phyloP scores from a whole-genome alignment of 2,113 vertebrate genomes.

The Clarias batrachus region DNA sequence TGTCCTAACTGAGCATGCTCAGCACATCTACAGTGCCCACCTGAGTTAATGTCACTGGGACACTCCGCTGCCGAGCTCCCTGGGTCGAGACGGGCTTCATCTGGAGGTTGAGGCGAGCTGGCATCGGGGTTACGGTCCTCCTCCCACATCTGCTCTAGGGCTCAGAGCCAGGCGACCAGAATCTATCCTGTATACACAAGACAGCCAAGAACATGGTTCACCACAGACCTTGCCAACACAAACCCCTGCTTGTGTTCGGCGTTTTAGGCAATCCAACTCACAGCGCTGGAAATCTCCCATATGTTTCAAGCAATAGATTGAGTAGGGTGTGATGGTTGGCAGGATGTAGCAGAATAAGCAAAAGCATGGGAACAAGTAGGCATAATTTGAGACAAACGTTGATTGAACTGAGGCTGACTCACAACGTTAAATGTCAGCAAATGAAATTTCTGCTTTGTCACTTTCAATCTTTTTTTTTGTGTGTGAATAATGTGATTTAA shows the following conservation, averaged over 20 bases:
- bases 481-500: not conserved
- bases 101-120: slow-evolving; percentile 58
- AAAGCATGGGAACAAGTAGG: not conserved
- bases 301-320: not conserved
- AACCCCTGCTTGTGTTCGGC: slow-evolving; percentile 24
- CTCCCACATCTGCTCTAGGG: slow-evolving; percentile 73
- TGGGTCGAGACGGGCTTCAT: slow-evolving; percentile 60
- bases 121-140: slow-evolving; percentile 58
- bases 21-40: slow-evolving; percentile 50
- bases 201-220: slow-evolving; percentile 27
- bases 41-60: slow-evolving; percentile 55
- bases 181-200: slow-evolving; percentile 43
- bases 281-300: slow-evolving; percentile 1
- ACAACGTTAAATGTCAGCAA: not conserved
- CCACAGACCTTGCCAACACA: slow-evolving; percentile 28
- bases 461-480: not conserved
- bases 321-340: slow-evolving; percentile 11
- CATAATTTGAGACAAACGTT: not conserved
- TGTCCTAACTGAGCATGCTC: not conserved
- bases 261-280: slow-evolving; percentile 12
- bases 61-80: slow-evolving; percentile 14
- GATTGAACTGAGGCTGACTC: slow-evolving; percentile 4
- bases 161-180: slow-evolving; percentile 48
- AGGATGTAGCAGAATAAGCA: not conserved
- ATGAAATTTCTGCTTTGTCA: not conserved